Evolutionary conservation across 2,888 invertebrate genomes (phyloP).

Genomic region (Sarcophaga rosellei): DNA sequence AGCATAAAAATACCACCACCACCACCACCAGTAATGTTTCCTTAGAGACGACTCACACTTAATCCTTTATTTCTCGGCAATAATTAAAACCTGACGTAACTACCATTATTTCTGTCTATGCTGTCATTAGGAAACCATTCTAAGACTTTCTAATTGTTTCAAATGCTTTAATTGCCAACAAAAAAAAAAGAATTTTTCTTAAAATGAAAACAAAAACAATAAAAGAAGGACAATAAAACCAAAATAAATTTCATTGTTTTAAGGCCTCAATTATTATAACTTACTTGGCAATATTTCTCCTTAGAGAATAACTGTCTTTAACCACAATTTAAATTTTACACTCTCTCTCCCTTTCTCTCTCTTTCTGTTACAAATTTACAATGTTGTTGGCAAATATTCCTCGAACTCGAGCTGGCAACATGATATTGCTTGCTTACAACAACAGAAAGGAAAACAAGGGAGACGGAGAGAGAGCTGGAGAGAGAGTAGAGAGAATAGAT

Average conservation of each 20-base stretch:
- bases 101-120: not conserved
- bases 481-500: too few relatives aligned
- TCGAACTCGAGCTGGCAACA: too few relatives aligned
- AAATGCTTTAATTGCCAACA: conserved; percentile 10
- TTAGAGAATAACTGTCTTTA: conserved; percentile 29
- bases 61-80: not conserved
- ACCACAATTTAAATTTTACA: conserved; percentile 45
- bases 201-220: not conserved
- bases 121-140: not conserved
- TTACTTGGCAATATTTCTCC: conserved; percentile 31
- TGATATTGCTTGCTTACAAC: too few relatives aligned
- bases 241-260: conserved; percentile 33
- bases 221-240: not conserved
- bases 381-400: too few relatives aligned
- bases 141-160: conserved; percentile 3
- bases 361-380: too few relatives aligned
- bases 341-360: too few relatives aligned
- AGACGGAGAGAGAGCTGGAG: too few relatives aligned
- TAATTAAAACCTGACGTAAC: not conserved
- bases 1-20: too few relatives aligned
- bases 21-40: too few relatives aligned
- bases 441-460: too few relatives aligned
- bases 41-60: too few relatives aligned
- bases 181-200: not conserved
- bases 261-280: not conserved